Evolutionary conservation across 2,113 vertebrate genomes (phyloP).

Genomic region (Thinocorus orbignyianus): DNA sequence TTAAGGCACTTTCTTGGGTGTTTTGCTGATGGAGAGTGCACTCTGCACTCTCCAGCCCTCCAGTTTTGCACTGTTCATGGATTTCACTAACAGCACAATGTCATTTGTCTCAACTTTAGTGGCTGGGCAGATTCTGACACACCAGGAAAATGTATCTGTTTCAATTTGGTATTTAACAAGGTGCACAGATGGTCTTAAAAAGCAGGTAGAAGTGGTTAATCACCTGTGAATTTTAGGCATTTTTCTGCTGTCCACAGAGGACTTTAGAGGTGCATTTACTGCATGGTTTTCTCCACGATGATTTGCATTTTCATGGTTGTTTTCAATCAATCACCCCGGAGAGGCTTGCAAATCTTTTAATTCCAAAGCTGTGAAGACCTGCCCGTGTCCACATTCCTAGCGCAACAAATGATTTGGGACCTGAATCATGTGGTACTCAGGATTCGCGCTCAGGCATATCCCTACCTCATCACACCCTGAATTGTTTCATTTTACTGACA

Average conservation of each 20-base stretch:
- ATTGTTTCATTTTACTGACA: conserved; percentile 54
- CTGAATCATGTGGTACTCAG: background rate
- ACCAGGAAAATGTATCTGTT: conserved; percentile 55
- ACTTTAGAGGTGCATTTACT: conserved; percentile 29
- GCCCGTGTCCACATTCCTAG: background rate
- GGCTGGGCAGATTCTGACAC: conserved; percentile 17
- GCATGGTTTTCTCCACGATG: background rate
- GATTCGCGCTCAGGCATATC: background rate
- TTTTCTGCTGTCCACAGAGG: conserved; percentile 43
- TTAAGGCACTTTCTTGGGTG: background rate
- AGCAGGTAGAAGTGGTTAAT: conserved; percentile 70
- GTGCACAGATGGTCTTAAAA: conserved; percentile 70
- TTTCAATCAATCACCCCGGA: conserved; percentile 43
- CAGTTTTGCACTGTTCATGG: background rate
- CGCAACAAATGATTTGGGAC: conserved; percentile 30
- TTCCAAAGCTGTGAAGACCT: background rate
- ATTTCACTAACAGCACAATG: conserved; percentile 3
- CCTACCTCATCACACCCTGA: conserved; percentile 7
- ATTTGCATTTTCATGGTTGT: conserved; percentile 47
- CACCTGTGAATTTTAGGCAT: conserved; percentile 66
- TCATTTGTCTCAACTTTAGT: conserved; percentile 8
- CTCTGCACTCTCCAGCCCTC: background rate
- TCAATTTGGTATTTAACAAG: conserved; percentile 65
- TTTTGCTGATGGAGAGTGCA: background rate
- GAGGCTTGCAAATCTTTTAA: conserved; percentile 9